Evolutionary conservation across 2,113 vertebrate species (phyloP).

Genomic region (Nanger granti): DNA sequence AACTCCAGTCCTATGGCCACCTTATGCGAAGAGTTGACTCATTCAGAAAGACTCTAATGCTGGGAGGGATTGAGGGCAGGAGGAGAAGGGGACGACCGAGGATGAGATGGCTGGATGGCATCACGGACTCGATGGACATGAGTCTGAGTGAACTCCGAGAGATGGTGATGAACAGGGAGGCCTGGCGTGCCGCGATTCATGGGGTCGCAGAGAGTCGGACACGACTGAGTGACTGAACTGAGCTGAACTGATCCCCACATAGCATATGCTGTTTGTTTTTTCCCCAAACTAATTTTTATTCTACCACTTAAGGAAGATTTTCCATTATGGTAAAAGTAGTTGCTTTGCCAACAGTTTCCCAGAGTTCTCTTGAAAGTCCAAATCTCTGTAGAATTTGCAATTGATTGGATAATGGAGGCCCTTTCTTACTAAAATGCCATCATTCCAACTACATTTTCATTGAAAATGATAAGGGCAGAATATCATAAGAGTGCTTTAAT

Average conservation of each 20-base stretch:
- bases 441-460: not conserved
- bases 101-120: too few species aligned
- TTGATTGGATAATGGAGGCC: not conserved
- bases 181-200: too few species aligned
- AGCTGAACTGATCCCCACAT: not conserved
- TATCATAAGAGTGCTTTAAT: not conserved
- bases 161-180: too few species aligned
- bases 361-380: not conserved
- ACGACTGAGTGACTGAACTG: too few species aligned
- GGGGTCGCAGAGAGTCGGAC: too few species aligned
- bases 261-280: not conserved
- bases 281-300: not conserved
- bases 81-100: too few species aligned
- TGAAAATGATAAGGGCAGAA: not conserved
- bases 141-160: too few species aligned
- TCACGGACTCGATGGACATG: too few species aligned
- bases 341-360: not conserved
- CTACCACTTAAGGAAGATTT: not conserved
- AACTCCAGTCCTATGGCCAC: too few species aligned
- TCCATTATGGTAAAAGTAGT: not conserved
- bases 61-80: too few species aligned
- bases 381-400: conserved; percentile 21
- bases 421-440: not conserved
- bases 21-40: too few species aligned
- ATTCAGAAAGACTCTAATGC: too few species aligned